A percentile compares a stretch with the other conserved stretches of the same genome.
phyloP scores from a whole-genome alignment of 1,140 invertebrate genomes.

The Eupeodes corollae region DNA sequence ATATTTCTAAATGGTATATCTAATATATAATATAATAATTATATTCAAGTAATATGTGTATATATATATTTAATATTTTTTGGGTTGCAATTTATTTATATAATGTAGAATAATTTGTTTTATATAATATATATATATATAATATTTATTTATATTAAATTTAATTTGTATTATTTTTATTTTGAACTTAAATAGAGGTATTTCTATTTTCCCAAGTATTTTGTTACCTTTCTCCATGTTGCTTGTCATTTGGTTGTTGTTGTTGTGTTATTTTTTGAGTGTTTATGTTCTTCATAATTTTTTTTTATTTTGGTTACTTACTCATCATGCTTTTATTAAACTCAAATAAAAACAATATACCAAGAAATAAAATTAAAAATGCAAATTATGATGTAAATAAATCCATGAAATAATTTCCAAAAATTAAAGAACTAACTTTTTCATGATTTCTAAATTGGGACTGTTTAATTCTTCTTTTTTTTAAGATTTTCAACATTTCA shows the following conservation, averaged over 20 bases:
- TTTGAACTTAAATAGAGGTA: conserved; percentile 38
- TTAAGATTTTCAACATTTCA: conserved; percentile 5
- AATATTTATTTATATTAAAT: conserved; percentile 5
- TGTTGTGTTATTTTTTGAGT: conserved; percentile 9
- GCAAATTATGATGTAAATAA: too few species aligned
- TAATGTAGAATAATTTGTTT: neutral
- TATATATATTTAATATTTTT: conserved; percentile 10
- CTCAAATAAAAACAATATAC: neutral
- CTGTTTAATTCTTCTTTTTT: conserved; percentile 1
- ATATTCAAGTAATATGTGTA: conserved; percentile 24
- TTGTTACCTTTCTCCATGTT: neutral
- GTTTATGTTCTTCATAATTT: conserved; percentile 16
- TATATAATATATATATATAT: conserved; percentile 3
- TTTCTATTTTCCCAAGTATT: conserved; percentile 37
- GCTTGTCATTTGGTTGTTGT: conserved; percentile 18
- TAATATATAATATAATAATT: conserved; percentile 15
- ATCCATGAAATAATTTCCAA: neutral
- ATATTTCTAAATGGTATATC: conserved; percentile 23
- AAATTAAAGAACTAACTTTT: conserved; percentile 6
- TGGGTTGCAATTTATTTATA: conserved; percentile 10
- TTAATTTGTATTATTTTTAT: conserved; percentile 19
- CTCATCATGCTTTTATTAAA: conserved; percentile 14
- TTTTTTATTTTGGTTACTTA: conserved; percentile 6
- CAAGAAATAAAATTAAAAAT: neutral
- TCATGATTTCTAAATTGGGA: too few species aligned